phyloP scores from a whole-genome alignment of 2,113 vertebrate genomes.

The Marmota monax region DNA sequence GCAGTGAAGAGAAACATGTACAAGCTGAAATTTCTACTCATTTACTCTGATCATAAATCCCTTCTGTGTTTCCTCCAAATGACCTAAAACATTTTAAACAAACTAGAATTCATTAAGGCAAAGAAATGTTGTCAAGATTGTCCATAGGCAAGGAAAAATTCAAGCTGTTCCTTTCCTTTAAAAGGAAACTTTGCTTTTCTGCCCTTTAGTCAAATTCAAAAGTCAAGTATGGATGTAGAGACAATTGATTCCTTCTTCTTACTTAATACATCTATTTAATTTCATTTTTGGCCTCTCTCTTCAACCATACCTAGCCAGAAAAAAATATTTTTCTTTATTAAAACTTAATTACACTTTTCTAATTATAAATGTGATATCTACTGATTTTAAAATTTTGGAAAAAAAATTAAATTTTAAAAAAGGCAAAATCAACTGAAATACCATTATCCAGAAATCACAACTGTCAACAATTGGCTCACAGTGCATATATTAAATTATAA shows the following conservation, averaged over 20 bases:
- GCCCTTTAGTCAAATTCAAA: neutral
- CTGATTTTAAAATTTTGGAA: conserved; percentile 9
- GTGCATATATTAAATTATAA: neutral
- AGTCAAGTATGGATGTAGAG: neutral
- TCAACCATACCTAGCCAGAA: neutral
- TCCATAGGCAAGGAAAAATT: conserved; percentile 41
- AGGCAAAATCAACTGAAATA: conserved; percentile 7
- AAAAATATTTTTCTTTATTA: conserved; percentile 41
- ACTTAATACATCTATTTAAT: neutral
- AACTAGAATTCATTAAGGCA: conserved; percentile 57
- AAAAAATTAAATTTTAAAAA: neutral
- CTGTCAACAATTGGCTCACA: neutral
- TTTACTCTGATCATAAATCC: conserved; percentile 46
- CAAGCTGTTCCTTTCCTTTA: conserved; percentile 12
- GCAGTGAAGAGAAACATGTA: neutral
- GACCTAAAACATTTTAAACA: conserved; percentile 46
- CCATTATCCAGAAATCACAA: conserved; percentile 38
- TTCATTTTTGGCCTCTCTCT: conserved; percentile 27
- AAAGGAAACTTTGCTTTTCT: neutral
- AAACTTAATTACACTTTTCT: conserved; percentile 51
- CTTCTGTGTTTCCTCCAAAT: neutral
- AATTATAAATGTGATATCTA: neutral
- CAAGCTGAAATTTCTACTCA: neutral
- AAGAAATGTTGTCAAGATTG: conserved; percentile 1
- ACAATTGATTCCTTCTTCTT: neutral